Base-by-base conservation (phyloP, 2,113 vertebrate genomes). In the Theristicus caerulescens region DNA sequence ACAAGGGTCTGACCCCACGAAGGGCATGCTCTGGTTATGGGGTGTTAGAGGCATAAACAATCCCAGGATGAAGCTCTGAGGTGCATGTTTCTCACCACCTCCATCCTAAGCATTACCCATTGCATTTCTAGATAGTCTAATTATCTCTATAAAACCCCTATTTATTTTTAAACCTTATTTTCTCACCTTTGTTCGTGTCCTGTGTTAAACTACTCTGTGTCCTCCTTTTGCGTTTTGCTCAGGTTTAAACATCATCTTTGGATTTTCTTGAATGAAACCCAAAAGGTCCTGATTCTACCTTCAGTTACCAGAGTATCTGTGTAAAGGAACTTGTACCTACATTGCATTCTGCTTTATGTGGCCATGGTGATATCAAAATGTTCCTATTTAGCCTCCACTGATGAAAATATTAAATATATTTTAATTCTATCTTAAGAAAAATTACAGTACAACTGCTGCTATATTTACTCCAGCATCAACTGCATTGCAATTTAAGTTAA, bases 391-490 rank as follows among this genome's bases (percentile, higher is more conserved):
- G 3, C 16, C 25, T 76, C 11, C 25, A 82, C 29, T 36, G 57
- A 62, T 1, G 5, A 76, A 94, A 91, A 57, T 49, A 40, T 76
- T 42, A 44, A 65, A 88, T 93, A 57, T 64, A 74, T 71, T 96
- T 94, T 91, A 91, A 93, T 59, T 86, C 61, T 88, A 58, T 66
- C 62, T 51, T 54, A 54, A 74, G 38, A 88, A 4, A 71, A 90
- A 82, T 81, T 59, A 11, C 77, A 94, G 71, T 74, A 59, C n/a
- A 90, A 66, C 46, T 94, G 91, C 57, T 91, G 51, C 55, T 86
- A 44, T 73, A 57, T 91, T 97, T 93, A 82, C 49, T 97, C 36
- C 82, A 96, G 40, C 90, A 97, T 85, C 69, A 94, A 69, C 52
- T 54, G 73, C 57, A 86, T 92, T 96, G 90, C 77, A 90, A 73